These are phyloP conservation scores for Sebastes miniatus DNA, from an alignment of 2,797 vertebrate species.

Conservation along the genomic window DNA sequence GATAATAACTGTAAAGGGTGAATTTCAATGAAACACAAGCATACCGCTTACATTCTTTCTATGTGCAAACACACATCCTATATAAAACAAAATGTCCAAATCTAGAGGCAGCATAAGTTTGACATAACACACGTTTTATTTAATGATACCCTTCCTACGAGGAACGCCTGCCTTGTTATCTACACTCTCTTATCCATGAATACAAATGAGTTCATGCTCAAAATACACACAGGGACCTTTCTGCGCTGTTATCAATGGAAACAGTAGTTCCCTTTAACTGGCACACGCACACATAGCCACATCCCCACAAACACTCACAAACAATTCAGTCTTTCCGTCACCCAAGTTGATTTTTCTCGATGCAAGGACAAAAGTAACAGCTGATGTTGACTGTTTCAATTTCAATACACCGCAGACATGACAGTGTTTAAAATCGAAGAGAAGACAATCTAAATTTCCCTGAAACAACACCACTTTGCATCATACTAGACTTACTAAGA, in stretches of 20 bases:
- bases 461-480: neutral
- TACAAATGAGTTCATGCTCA: conserved; percentile 56
- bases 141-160: conserved; percentile 44
- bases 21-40: neutral
- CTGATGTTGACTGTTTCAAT: neutral
- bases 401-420: neutral
- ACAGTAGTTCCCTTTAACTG: conserved; percentile 62
- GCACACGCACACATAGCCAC: neutral
- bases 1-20: neutral
- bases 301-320: neutral
- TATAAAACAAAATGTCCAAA: conserved; percentile 5
- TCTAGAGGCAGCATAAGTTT: neutral
- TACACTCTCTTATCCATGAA: conserved; percentile 46
- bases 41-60: neutral
- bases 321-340: neutral
- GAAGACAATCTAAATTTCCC: neutral
- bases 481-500: neutral
- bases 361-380: neutral
- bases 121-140: conserved; percentile 17
- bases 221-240: conserved; percentile 62
- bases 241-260: conserved; percentile 68
- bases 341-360: neutral
- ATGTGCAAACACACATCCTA: conserved; percentile 14
- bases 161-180: conserved; percentile 44
- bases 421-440: neutral